These are phyloP conservation scores for Myopa tessellatipennis DNA, from an alignment of 2,888 invertebrate species.

Conservation along the genomic window DNA sequence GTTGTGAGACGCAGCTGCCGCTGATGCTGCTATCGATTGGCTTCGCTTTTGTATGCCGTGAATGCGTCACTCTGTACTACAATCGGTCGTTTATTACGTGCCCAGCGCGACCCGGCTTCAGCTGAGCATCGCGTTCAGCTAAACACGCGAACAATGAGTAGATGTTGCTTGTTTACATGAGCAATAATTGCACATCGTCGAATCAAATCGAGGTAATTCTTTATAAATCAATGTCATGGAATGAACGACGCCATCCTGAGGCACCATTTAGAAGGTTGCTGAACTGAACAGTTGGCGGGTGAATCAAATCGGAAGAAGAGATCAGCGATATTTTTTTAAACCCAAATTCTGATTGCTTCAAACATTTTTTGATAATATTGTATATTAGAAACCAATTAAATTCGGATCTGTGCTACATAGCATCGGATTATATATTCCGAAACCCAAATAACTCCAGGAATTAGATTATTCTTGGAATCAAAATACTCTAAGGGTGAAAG, in stretches of 20 bases:
- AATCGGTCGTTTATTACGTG: conserved; percentile 6
- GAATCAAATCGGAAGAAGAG: neutral
- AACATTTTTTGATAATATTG: too few relatives aligned
- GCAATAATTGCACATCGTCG: conserved; percentile 48
- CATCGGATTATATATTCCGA: too few relatives aligned
- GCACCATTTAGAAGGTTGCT: neutral
- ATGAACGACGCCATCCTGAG: conserved; percentile 4
- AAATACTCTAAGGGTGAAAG: too few relatives aligned
- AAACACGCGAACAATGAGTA: conserved; percentile 17
- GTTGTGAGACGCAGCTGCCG: conserved; percentile 31
- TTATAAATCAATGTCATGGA: conserved; percentile 32
- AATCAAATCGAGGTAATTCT: conserved; percentile 15
- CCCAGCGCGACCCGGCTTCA: conserved; percentile 10
- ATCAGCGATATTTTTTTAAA: neutral
- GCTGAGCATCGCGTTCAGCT: conserved; percentile 23
- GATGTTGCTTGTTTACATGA: conserved; percentile 48
- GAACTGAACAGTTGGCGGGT: neutral
- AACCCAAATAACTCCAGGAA: too few relatives aligned
- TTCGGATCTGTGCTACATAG: too few relatives aligned
- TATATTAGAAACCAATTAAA: too few relatives aligned
- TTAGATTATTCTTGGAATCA: too few relatives aligned
- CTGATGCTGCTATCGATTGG: conserved; percentile 21
- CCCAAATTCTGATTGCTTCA: too few relatives aligned
- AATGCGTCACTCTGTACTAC: neutral
- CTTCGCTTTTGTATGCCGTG: conserved; percentile 25